phyloP scores from a whole-genome alignment of 1,140 invertebrate species.

The Macrocentrus cingulum region DNA sequence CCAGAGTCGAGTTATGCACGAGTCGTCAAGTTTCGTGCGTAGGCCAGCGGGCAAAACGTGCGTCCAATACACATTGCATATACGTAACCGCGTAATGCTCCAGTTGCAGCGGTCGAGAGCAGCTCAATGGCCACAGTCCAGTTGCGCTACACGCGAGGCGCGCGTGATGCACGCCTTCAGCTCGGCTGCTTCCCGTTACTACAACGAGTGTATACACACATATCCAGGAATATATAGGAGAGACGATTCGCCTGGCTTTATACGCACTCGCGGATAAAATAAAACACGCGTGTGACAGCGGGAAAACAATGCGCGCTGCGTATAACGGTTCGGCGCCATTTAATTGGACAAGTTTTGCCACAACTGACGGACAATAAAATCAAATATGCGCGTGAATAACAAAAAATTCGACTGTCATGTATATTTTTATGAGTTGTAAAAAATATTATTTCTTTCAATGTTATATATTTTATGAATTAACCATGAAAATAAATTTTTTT shows the following conservation, averaged over 20 bases:
- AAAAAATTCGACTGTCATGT: too few relatives aligned
- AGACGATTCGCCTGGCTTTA: constrained; percentile 13
- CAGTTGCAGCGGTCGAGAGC: constrained; percentile 26
- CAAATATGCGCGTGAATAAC: constrained; percentile 18
- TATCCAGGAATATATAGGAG: neutral
- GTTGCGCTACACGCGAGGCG: constrained; percentile 31
- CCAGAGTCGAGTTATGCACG: too few relatives aligned
- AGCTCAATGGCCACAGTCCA: constrained; percentile 32
- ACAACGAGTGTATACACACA: neutral
- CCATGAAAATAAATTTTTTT: too few relatives aligned
- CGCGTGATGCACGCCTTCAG: constrained; percentile 17
- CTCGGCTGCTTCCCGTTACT: constrained; percentile 19
- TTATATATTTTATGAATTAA: too few relatives aligned
- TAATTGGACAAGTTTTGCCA: constrained; percentile 14
- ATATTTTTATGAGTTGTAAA: too few relatives aligned
- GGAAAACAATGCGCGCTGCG: neutral
- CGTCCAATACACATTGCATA: neutral
- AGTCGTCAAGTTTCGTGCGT: too few relatives aligned
- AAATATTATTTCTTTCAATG: too few relatives aligned
- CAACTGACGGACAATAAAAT: neutral
- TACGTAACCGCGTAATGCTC: constrained; percentile 27
- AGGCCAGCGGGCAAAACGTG: too few relatives aligned
- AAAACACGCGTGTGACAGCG: constrained; percentile 3
- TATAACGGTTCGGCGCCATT: constrained; percentile 23
- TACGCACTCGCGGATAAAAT: constrained; percentile 10